phyloP scores from a whole-genome alignment of 2,888 invertebrate genomes.

The Serripes groenlandicus region DNA sequence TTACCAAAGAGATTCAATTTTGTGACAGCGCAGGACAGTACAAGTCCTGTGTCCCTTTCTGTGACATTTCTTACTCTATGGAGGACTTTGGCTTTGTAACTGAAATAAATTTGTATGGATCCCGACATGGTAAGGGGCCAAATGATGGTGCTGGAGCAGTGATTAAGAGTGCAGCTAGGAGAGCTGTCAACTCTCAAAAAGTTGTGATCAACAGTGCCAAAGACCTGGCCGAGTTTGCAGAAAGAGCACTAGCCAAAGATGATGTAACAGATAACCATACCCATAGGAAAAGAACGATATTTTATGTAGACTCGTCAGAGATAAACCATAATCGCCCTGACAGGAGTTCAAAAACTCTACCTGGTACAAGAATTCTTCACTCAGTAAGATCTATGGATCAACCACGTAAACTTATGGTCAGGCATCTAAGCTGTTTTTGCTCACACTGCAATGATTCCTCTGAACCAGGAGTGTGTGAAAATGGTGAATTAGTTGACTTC shows the following conservation, averaged over 20 bases:
- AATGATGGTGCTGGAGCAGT: background rate
- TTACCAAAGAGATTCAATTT: conserved; percentile 16
- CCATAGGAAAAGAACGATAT: background rate
- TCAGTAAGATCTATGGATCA: background rate
- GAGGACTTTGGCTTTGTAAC: background rate
- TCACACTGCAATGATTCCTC: too few relatives aligned
- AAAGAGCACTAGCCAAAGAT: conserved; percentile 16
- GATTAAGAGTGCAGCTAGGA: conserved; percentile 11
- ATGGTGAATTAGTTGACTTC: too few relatives aligned
- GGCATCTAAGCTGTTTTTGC: too few relatives aligned
- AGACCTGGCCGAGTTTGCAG: conserved; percentile 11
- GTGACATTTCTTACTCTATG: background rate
- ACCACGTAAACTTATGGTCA: too few relatives aligned
- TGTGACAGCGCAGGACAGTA: conserved; percentile 23
- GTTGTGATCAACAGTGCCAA: conserved; percentile 4
- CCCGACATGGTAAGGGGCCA: conserved; percentile 6
- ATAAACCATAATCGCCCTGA: background rate
- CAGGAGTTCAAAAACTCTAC: background rate
- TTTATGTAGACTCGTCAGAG: background rate
- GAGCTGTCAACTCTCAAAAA: background rate
- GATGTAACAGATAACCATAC: background rate
- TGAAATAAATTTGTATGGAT: conserved; percentile 7
- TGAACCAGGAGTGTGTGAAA: too few relatives aligned
- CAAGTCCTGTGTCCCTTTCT: conserved; percentile 4
- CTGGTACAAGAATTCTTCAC: background rate